A percentile compares a stretch with the other conserved stretches of the same genome.
phyloP scores from a whole-genome alignment of 2,113 vertebrate species.

The Furnarius figulus region DNA sequence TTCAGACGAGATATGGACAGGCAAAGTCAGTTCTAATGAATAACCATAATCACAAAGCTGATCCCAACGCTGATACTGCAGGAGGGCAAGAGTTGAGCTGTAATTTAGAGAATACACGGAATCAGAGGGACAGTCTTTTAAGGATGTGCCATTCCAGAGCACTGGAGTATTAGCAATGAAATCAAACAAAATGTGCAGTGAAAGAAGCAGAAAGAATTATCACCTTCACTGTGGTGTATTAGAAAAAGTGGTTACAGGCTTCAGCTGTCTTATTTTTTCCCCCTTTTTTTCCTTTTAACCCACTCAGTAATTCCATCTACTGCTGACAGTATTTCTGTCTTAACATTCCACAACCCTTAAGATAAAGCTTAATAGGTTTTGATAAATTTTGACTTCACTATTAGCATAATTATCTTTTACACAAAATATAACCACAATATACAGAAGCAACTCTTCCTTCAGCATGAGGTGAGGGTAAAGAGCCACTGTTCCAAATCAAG shows the following conservation, averaged over 20 bases:
- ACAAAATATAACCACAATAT: not conserved
- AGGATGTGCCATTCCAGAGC: not conserved
- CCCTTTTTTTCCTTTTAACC: not conserved
- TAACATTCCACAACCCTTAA: not conserved
- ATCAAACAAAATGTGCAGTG: not conserved
- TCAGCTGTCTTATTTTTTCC: not conserved
- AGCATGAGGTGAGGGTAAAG: not conserved
- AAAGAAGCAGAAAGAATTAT: not conserved
- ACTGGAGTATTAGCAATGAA: not conserved
- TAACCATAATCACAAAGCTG: not conserved
- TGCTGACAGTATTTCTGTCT: not conserved
- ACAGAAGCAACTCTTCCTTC: not conserved
- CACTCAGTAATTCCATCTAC: not conserved
- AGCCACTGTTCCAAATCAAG: not conserved
- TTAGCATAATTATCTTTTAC: not conserved
- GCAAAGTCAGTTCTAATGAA: not conserved
- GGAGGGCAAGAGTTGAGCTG: not conserved
- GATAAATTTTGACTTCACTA: not conserved
- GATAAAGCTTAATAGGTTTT: not conserved
- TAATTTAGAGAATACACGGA: not conserved
- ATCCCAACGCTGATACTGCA: not conserved
- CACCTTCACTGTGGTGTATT: not conserved
- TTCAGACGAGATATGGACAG: not conserved
- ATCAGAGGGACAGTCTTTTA: not conserved
- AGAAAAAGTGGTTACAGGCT: not conserved